These are phyloP conservation scores for Trichopria drosophilae DNA, from an alignment of 2,888 invertebrate genomes.

Conservation along the genomic window DNA sequence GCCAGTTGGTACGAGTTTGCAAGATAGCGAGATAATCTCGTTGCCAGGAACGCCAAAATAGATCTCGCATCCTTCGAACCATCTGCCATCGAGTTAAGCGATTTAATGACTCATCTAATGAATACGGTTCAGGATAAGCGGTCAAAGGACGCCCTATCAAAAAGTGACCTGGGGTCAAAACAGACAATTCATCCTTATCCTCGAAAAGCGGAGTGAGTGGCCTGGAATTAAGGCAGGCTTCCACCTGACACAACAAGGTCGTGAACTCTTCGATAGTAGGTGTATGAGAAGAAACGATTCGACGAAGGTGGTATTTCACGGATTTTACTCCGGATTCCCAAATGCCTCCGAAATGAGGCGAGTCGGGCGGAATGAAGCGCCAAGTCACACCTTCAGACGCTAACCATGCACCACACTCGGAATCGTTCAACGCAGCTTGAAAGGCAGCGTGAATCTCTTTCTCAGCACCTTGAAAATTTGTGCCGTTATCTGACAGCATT, in stretches of 20 bases:
- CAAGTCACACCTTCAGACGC: too few species aligned
- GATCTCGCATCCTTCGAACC: background rate
- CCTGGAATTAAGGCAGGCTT: slow-evolving; percentile 6
- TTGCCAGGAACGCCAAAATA: slow-evolving; percentile 3
- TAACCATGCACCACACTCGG: too few species aligned
- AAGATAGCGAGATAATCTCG: background rate
- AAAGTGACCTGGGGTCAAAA: slow-evolving; percentile 7
- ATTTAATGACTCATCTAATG: background rate
- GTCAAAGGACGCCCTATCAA: background rate
- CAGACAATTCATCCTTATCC: background rate
- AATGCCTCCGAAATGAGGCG: slow-evolving; percentile 4
- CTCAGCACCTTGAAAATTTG: slow-evolving; percentile 2
- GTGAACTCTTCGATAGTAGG: slow-evolving; percentile 1
- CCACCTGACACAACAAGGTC: slow-evolving; percentile 5
- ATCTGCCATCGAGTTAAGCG: slow-evolving; percentile 1
- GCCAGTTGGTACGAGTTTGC: slow-evolving; percentile 1
- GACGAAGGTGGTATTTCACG: slow-evolving; percentile 1
- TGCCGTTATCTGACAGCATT: background rate
- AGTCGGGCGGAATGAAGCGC: too few species aligned
- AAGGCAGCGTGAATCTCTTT: background rate
- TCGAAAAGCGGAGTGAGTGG: background rate
- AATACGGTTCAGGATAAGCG: background rate
- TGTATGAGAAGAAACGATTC: background rate
- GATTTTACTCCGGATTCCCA: slow-evolving; percentile 6
- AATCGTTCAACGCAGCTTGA: too few species aligned